Percentiles rank a stretch among this genome's conserved stretches.
phyloP scores from a whole-genome alignment of 2,888 invertebrate genomes.

The Pterostichus madidus region DNA sequence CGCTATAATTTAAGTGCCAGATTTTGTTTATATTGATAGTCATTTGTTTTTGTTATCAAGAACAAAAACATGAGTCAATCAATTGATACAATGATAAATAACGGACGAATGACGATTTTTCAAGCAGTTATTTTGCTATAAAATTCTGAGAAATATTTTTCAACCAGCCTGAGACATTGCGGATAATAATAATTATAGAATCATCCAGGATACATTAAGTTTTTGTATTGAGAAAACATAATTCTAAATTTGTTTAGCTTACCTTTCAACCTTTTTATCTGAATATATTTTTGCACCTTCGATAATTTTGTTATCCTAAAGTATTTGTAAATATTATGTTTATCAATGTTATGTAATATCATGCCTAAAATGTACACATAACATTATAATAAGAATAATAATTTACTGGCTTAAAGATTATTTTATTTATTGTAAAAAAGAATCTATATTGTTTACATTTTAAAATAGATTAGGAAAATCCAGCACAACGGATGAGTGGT shows the following conservation, averaged over 20 bases:
- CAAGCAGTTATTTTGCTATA: constrained; percentile 1
- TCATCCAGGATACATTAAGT: not conserved
- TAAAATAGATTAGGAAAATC: not conserved
- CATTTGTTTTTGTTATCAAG: too few relatives aligned
- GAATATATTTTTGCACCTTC: constrained; percentile 15
- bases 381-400: not conserved
- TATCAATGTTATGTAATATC: not conserved
- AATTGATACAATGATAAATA: not conserved
- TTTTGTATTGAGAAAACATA: not conserved
- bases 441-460: not conserved
- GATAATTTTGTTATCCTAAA: not conserved
- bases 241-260: not conserved
- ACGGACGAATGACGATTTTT: not conserved
- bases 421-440: not conserved
- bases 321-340: constrained; percentile 6
- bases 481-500: not conserved
- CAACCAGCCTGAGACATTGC: not conserved
- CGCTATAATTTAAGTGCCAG: too few relatives aligned
- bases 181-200: not conserved
- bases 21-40: too few relatives aligned
- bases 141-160: constrained; percentile 26
- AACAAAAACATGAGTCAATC: too few relatives aligned
- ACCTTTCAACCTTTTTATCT: constrained; percentile 4
- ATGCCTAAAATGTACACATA: constrained; percentile 22
- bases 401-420: not conserved